phyloP scores from a whole-genome alignment of 1,140 invertebrate species.

The Lethrus apterus region DNA sequence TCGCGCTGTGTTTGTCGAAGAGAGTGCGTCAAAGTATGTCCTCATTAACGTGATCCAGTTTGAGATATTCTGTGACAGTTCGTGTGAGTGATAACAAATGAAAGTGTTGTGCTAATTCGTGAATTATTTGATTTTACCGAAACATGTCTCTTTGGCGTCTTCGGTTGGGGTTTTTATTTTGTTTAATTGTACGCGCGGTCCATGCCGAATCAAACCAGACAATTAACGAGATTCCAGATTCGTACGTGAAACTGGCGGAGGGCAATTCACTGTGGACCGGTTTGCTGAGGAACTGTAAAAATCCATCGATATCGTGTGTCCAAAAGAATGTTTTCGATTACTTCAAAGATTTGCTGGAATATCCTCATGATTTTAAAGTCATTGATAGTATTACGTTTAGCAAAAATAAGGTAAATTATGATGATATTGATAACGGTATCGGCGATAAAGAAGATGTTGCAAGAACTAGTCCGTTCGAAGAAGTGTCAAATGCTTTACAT shows the following conservation, averaged over 20 bases:
- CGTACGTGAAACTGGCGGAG: neutral
- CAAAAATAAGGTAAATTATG: slow-evolving; percentile 57
- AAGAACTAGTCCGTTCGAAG: slow-evolving; percentile 56
- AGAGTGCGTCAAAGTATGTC: slow-evolving; percentile 23
- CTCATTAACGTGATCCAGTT: slow-evolving; percentile 25
- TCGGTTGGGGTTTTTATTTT: slow-evolving; percentile 4
- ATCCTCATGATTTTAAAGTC: slow-evolving; percentile 57
- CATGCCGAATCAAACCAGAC: neutral
- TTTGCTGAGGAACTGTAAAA: slow-evolving; percentile 59
- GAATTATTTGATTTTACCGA: slow-evolving; percentile 3
- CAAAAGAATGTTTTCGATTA: slow-evolving; percentile 67
- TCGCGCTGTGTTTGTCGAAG: slow-evolving; percentile 19
- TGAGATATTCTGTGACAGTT: neutral
- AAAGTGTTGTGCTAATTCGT: slow-evolving; percentile 8
- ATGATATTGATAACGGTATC: slow-evolving; percentile 34
- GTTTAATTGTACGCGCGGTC: slow-evolving; percentile 9
- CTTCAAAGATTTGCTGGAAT: slow-evolving; percentile 55
- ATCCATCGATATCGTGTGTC: slow-evolving; percentile 61
- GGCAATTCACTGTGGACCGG: slow-evolving; percentile 60
- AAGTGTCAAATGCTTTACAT: slow-evolving; percentile 46
- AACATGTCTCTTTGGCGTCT: slow-evolving; percentile 10
- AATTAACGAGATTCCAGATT: slow-evolving; percentile 1
- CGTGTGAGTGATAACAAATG: neutral
- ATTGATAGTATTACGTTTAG: slow-evolving; percentile 60
- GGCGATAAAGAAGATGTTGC: neutral